These are phyloP conservation scores for Aspidapion aeneum DNA, from an alignment of 2,888 invertebrate species.

Conservation along the genomic window DNA sequence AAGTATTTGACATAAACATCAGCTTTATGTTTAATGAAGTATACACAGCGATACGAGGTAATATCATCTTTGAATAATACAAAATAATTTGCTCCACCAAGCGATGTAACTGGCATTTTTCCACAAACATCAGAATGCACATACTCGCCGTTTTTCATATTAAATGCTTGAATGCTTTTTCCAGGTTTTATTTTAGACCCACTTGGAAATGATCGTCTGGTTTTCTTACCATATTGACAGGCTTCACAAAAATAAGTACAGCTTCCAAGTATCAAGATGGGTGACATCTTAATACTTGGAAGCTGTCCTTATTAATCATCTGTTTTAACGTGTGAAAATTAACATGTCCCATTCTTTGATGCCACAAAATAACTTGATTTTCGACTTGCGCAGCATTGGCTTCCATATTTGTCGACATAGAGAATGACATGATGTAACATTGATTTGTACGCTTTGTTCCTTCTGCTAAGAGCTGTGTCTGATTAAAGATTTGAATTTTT, in stretches of 20 bases:
- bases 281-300: no score
- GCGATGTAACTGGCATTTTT: slow-evolving; percentile 20
- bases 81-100: slow-evolving; percentile 24
- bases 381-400: slow-evolving; percentile 10
- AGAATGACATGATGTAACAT: slow-evolving; percentile 20
- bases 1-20: slow-evolving; percentile 18
- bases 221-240: slow-evolving; percentile 15
- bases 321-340: slow-evolving; percentile 10
- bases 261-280: not conserved
- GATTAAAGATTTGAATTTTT: slow-evolving; percentile 12
- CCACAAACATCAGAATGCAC: slow-evolving; percentile 26
- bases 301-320: not conserved
- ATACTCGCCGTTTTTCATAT: slow-evolving; percentile 20
- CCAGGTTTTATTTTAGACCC: no score
- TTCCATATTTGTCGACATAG: slow-evolving; percentile 5
- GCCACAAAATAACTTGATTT: slow-evolving; percentile 20
- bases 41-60: slow-evolving; percentile 20
- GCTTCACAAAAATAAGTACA: slow-evolving; percentile 11
- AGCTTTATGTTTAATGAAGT: slow-evolving; percentile 20
- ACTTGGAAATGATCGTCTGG: no score
- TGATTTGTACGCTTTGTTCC: slow-evolving; percentile 13
- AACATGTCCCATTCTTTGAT: slow-evolving; percentile 19
- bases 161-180: slow-evolving; percentile 3
- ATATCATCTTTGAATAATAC: slow-evolving; percentile 27
- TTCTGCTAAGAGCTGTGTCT: slow-evolving; percentile 10